Evolutionary conservation across 2,113 vertebrate genomes (phyloP).

Genomic region (Sander lucioperca): DNA sequence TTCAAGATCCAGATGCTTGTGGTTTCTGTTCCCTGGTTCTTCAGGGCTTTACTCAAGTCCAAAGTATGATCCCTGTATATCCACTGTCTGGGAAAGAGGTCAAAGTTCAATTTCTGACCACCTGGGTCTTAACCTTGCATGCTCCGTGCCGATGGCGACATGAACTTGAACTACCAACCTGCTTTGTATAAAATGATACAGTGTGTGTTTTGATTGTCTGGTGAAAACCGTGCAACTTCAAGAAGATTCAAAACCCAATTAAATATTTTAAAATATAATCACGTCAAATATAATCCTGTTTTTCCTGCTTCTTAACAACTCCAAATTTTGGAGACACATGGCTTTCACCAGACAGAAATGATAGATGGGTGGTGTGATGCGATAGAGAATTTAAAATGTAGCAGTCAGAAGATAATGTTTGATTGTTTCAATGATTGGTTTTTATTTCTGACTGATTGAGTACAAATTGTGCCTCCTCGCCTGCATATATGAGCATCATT

Average conservation of each 20-base stretch:
- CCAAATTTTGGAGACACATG: not conserved
- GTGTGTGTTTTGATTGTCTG: not conserved
- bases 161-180: constrained; percentile 4
- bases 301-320: not conserved
- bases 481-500: not conserved
- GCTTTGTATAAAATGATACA: not conserved
- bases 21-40: constrained; percentile 67
- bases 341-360: not conserved
- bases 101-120: constrained; percentile 7
- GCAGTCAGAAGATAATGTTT: not conserved
- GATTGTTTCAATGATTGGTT: not conserved
- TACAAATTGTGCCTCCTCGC: not conserved
- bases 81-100: not conserved
- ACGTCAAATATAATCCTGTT: not conserved
- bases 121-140: not conserved
- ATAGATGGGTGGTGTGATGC: not conserved
- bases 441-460: not conserved
- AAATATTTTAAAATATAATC: not conserved
- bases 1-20: constrained; percentile 87
- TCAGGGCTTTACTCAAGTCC: constrained; percentile 62
- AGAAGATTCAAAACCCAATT: not conserved
- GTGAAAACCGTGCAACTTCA: not conserved
- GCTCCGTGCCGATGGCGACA: not conserved
- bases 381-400: not conserved
- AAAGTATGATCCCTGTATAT: constrained; percentile 71